Base-by-base conservation (phyloP, 2,797 vertebrate species). In the Cetoscarus ocellatus region DNA sequence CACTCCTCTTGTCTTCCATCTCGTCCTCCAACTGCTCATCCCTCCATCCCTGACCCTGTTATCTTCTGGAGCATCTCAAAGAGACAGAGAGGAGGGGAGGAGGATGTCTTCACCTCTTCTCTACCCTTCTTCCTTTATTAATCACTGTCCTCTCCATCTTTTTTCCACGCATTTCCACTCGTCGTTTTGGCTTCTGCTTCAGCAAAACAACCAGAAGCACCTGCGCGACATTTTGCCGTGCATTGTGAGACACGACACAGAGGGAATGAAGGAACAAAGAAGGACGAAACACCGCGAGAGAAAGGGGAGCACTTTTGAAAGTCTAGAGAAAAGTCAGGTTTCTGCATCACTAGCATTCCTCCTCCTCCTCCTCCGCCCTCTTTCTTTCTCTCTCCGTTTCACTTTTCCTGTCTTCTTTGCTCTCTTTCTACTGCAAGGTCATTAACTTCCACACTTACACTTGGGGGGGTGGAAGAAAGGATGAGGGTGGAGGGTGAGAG, bases 31-130 rank as follows among this genome's bases (percentile, higher is more conserved):
- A 73, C 66, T 75, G 67, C 74, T 73, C 81, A 75, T 87, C 86
- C 73, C 79, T 84, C 73, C 80, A 76, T 86, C 82, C 65, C 77
- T 88, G 88, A 88, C 88, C 84, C 77, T 78, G 84, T 88, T 87
- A 78, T 83, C 87, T 84, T 86, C 77, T 83, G 79, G 65, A 90
- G 80, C 87, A 79, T 88, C 86, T 80, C 82, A 79, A 64, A 75
- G 72, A 79, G 62, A 62, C 50, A 51, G 11, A 36, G 39, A 47
- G 58, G 58, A 35, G n/a, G 42, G 45, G 39, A 42, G 49, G 44
- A 19, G 59, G 19, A 10, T 51, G 43, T 63, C 34, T 13, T 36
- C 13, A 68, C 18, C 10, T 47, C 44, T 44, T 19, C 12, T 42
- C 45, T 18, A 34, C 34, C 18, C 13, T 8, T 50, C 12, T 19